Percentiles rank a stretch among this genome's conserved stretches.
Conservation (phyloP, 2,113 vertebrate genomes). For the Cettia cetti region DNA sequence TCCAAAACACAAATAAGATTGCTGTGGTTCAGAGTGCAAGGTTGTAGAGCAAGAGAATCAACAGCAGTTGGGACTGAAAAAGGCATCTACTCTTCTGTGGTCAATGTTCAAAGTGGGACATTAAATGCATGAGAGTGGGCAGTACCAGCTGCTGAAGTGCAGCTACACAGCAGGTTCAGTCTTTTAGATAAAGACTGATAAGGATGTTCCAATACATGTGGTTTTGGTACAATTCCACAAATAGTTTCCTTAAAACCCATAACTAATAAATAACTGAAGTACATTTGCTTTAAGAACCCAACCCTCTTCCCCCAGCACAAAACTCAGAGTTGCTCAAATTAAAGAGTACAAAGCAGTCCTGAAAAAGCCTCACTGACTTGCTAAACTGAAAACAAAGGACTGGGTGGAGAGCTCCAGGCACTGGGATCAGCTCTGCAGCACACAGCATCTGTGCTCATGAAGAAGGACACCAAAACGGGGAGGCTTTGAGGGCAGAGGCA, state of each 20-base stretch:
- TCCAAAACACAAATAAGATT: conserved; percentile 84
- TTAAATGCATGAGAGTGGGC: background rate
- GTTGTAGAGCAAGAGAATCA: conserved; percentile 82
- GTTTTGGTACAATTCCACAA: background rate
- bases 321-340: background rate
- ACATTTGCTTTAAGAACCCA: background rate
- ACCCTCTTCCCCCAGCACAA: background rate
- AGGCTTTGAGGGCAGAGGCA: background rate
- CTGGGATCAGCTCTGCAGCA: background rate
- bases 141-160: background rate
- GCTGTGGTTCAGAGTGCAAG: conserved; percentile 78
- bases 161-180: background rate
- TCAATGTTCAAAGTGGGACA: conserved; percentile 76
- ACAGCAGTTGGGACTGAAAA: conserved; percentile 82
- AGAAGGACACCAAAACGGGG: background rate
- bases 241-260: background rate
- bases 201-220: background rate
- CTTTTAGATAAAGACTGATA: background rate
- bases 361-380: background rate
- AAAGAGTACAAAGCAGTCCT: background rate
- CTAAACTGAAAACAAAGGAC: background rate
- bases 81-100: conserved; percentile 78
- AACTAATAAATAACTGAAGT: background rate
- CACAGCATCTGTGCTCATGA: background rate
- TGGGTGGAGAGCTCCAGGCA: background rate